Percentiles rank a stretch among this genome's conserved stretches.
phyloP scores from a whole-genome alignment of 1,140 invertebrate species.

The Teleogryllus occipitalis region DNA sequence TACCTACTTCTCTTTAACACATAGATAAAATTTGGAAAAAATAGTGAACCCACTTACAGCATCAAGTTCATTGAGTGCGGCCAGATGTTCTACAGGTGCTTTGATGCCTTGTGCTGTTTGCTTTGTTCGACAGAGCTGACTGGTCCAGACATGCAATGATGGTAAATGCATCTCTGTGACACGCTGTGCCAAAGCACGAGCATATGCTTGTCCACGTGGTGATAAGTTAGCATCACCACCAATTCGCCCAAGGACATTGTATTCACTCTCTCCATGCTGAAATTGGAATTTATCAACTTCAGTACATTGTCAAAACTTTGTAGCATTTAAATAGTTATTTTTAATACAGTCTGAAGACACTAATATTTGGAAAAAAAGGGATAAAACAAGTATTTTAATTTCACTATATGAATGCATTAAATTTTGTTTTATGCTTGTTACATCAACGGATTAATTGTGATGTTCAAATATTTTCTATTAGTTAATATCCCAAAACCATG shows the following conservation, averaged over 20 bases:
- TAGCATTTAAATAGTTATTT: no score
- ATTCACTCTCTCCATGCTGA: conserved; percentile 87
- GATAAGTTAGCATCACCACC: conserved; percentile 83
- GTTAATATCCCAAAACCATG: no score
- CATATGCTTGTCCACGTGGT: conserved; percentile 69
- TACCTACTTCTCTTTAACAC: no score
- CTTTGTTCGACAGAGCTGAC: conserved; percentile 74
- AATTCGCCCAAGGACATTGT: conserved; percentile 82
- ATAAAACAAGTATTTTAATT: no score
- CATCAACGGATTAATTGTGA: no score
- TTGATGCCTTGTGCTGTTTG: conserved; percentile 75
- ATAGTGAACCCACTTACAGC: conserved; percentile 50
- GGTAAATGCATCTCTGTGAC: conserved; percentile 54
- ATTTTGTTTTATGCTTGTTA: no score
- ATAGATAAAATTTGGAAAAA: not conserved
- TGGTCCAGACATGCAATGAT: conserved; percentile 79
- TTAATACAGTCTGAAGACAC: no score
- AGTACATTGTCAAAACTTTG: no score
- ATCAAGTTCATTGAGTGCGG: conserved; percentile 81
- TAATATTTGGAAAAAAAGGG: no score
- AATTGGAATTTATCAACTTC: conserved; percentile 12
- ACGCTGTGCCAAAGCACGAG: conserved; percentile 60
- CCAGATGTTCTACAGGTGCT: conserved; percentile 69
- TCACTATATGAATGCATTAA: no score
- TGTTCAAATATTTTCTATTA: no score